A percentile compares a stretch with the other conserved stretches of the same genome.
These are phyloP conservation scores for Zosterops hypoxanthus DNA, from an alignment of 2,113 vertebrate species.

Conservation along the genomic window DNA sequence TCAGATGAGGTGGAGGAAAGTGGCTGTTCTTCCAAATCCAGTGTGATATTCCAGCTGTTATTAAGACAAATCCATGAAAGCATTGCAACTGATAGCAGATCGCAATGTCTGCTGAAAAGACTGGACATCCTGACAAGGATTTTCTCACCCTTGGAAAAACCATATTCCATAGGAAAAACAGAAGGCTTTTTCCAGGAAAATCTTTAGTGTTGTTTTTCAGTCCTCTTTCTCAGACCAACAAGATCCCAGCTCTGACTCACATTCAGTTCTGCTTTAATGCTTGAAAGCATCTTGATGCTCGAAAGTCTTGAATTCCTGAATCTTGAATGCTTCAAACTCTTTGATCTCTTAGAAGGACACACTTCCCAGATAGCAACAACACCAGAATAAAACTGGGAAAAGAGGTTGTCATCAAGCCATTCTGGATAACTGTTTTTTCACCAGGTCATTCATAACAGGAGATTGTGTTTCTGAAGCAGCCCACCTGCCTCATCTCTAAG, in stretches of 20 bases:
- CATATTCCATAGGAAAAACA: not conserved
- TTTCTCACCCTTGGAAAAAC: not conserved
- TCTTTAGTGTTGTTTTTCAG: not conserved
- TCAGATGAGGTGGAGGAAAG: not conserved
- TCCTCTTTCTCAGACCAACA: not conserved
- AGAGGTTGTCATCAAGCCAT: not conserved
- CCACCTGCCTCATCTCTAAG: not conserved
- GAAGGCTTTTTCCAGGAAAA: not conserved
- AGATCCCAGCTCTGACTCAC: conserved; percentile 36
- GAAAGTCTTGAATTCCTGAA: not conserved
- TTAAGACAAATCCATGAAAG: not conserved
- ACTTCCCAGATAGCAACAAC: not conserved
- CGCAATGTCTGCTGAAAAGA: not conserved
- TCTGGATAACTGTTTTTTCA: not conserved
- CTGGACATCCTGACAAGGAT: not conserved
- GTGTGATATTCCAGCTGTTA: not conserved
- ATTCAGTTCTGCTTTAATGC: conserved; percentile 42
- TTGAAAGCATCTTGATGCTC: conserved; percentile 15
- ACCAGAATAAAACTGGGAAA: not conserved
- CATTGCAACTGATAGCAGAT: not conserved
- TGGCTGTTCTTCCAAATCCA: not conserved
- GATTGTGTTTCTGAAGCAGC: not conserved
- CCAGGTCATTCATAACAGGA: not conserved
- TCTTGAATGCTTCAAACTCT: not conserved
- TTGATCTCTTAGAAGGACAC: not conserved